Percentiles rank a stretch among this genome's conserved stretches.
Conservation (phyloP, 2,797 vertebrate species). For the Poecile montanus region DNA sequence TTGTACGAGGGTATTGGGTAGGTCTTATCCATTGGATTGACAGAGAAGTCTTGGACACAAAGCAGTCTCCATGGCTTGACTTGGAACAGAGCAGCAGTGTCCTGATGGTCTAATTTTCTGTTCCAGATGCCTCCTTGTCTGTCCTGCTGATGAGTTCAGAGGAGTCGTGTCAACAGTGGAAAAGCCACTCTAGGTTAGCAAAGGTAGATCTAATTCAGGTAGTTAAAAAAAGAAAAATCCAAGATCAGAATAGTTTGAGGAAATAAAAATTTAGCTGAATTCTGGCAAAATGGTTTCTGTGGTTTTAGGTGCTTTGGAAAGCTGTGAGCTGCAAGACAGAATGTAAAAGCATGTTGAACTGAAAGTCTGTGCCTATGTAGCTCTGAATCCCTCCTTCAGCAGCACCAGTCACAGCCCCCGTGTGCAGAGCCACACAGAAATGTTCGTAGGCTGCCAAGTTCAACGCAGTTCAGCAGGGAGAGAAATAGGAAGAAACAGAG, state of each 20-base stretch:
- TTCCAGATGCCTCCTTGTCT: constrained; percentile 20
- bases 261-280: background rate
- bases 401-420: background rate
- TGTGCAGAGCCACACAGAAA: background rate
- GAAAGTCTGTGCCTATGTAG: background rate
- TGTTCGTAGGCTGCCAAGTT: background rate
- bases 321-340: background rate
- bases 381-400: background rate
- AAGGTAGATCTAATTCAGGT: constrained; percentile 4
- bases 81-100: background rate
- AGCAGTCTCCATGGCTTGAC: background rate
- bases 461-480: background rate
- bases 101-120: background rate
- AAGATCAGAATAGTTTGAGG: background rate
- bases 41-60: background rate
- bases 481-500: background rate
- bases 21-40: background rate
- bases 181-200: constrained; percentile 18
- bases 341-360: background rate
- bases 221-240: background rate
- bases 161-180: background rate
- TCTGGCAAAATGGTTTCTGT: background rate
- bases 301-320: background rate
- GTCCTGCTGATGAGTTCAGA: constrained; percentile 21
- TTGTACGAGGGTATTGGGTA: background rate